phyloP scores from a whole-genome alignment of 2,888 invertebrate genomes.

The Macaria liturata region DNA sequence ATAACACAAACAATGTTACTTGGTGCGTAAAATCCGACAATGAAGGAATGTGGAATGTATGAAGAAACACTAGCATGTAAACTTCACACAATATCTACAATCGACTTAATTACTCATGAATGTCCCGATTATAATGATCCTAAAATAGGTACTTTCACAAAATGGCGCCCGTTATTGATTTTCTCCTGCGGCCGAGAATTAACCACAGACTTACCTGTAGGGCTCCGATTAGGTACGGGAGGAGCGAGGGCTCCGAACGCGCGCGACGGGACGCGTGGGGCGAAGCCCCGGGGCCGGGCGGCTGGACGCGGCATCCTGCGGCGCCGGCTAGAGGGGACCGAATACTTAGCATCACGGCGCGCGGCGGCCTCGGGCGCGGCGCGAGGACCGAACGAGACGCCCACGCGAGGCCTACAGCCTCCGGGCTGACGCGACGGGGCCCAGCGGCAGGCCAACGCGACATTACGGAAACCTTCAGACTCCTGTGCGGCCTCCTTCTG shows the following conservation, averaged over 20 bases:
- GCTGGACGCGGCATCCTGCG: constrained; percentile 70
- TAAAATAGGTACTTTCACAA: constrained; percentile 55
- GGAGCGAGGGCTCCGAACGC: constrained; percentile 81
- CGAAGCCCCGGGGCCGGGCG: constrained; percentile 38
- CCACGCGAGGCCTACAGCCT: constrained; percentile 77
- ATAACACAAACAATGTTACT: too few relatives aligned
- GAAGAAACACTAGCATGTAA: background rate
- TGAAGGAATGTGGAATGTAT: too few relatives aligned
- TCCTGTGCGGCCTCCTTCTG: constrained; percentile 31
- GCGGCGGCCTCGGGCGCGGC: constrained; percentile 53
- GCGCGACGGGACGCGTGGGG: constrained; percentile 59
- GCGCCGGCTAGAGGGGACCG: constrained; percentile 78
- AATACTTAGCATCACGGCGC: constrained; percentile 74
- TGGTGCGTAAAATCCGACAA: too few relatives aligned
- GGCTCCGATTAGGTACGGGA: constrained; percentile 57
- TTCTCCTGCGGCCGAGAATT: constrained; percentile 57
- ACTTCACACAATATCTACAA: constrained; percentile 6
- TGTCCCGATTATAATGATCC: constrained; percentile 34
- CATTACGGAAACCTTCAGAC: constrained; percentile 38
- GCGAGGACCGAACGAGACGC: constrained; percentile 66
- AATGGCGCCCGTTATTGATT: constrained; percentile 70
- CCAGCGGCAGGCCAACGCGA: constrained; percentile 72
- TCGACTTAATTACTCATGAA: constrained; percentile 22
- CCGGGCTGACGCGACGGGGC: constrained; percentile 74
- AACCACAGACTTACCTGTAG: constrained; percentile 68